Conservation (phyloP, 2,113 vertebrate genomes). For the Actenoides lindsayi region DNA sequence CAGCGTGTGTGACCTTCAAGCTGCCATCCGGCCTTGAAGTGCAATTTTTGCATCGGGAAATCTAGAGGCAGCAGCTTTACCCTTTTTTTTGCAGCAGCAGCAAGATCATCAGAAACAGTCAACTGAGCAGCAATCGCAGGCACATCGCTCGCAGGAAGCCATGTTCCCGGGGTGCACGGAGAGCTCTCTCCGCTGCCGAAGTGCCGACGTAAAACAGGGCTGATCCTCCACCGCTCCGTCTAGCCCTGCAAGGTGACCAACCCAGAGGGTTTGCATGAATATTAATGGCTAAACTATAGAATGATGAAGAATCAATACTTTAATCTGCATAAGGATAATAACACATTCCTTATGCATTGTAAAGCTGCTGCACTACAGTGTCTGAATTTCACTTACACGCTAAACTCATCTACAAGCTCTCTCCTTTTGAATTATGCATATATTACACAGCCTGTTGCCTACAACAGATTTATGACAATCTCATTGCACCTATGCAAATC, state of each 20-base stretch:
- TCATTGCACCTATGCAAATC: slow-evolving; percentile 62
- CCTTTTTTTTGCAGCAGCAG: slow-evolving; percentile 33
- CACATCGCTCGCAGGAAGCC: slow-evolving; percentile 28
- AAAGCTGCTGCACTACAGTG: not conserved
- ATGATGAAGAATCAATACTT: slow-evolving; percentile 41
- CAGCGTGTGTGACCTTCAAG: slow-evolving; percentile 66
- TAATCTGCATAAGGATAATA: slow-evolving; percentile 36
- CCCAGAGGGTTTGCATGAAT: not conserved
- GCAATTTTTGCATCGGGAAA: slow-evolving; percentile 67
- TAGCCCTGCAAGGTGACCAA: slow-evolving; percentile 14
- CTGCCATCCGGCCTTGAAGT: slow-evolving; percentile 68
- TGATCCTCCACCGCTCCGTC: not conserved
- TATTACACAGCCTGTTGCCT: slow-evolving; percentile 59
- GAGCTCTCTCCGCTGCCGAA: not conserved
- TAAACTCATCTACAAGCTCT: slow-evolving; percentile 26
- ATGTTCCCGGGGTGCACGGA: slow-evolving; percentile 10
- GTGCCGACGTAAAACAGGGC: not conserved
- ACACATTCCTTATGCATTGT: slow-evolving; percentile 2
- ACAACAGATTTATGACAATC: slow-evolving; percentile 60
- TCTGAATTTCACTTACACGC: not conserved
- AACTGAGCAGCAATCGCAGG: slow-evolving; percentile 50
- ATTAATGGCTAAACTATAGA: not conserved
- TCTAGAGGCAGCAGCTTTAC: slow-evolving; percentile 62
- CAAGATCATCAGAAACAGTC: slow-evolving; percentile 61
- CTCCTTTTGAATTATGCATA: slow-evolving; percentile 62